Evolutionary conservation across 2,888 invertebrate genomes (phyloP).

Genomic region (Orchesellides sinensis): DNA sequence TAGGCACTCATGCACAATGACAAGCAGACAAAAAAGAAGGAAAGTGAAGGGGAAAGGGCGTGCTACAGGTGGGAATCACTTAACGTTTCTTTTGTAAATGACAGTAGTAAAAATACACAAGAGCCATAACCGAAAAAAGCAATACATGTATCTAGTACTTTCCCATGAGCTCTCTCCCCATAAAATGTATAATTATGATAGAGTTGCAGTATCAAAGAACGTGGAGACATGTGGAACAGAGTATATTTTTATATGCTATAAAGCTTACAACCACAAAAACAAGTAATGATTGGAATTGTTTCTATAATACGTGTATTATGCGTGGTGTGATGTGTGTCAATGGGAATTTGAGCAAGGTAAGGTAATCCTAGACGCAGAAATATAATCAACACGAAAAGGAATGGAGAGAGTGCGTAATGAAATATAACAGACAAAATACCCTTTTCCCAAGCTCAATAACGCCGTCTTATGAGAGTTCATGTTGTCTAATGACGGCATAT

Average conservation of each 20-base stretch:
- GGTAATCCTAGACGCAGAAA: not conserved
- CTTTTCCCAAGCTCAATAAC: not conserved
- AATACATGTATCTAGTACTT: not conserved
- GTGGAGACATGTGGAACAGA: no score
- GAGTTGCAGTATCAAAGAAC: not conserved
- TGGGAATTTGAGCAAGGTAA: not conserved
- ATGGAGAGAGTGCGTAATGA: not conserved
- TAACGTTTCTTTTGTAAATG: not conserved
- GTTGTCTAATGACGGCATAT: no score
- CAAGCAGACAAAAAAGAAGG: not conserved
- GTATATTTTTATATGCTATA: no score
- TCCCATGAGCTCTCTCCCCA: not conserved
- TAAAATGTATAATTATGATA: not conserved
- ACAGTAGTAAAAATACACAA: not conserved
- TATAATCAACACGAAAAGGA: not conserved
- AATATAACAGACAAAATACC: not conserved
- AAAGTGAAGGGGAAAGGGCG: not conserved
- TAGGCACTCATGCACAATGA: not conserved
- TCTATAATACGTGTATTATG: no score
- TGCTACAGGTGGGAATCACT: constrained; percentile 35
- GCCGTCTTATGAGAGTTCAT: not conserved
- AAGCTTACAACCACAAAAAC: not conserved
- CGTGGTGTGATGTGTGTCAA: not conserved
- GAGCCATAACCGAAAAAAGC: no score
- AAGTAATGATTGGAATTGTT: not conserved